Percentiles rank a stretch among this genome's conserved stretches.
Evolutionary conservation across 1,140 invertebrate genomes (phyloP).

Genomic region (Drosophila nigrodunni): DNA sequence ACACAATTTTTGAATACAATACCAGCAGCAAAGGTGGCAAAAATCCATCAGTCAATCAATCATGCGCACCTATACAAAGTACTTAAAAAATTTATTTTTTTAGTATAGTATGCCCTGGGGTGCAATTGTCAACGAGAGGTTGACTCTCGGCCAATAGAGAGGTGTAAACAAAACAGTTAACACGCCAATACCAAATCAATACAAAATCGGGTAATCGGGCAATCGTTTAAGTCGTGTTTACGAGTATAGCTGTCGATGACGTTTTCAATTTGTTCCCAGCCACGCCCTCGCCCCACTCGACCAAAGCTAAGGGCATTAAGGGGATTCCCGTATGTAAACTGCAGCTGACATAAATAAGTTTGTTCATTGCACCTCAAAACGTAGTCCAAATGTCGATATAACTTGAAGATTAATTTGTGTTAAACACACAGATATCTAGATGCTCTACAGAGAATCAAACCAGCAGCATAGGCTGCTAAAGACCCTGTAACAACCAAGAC

Average conservation of each 20-base stretch:
- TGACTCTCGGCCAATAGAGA: constrained; percentile 20
- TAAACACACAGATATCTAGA: too few relatives aligned
- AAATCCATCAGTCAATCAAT: neutral
- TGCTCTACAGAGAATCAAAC: too few relatives aligned
- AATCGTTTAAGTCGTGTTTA: constrained; percentile 13
- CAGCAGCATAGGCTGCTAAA: too few relatives aligned
- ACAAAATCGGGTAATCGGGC: constrained; percentile 28
- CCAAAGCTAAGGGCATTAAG: neutral
- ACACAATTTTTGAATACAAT: neutral
- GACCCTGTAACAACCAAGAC: too few relatives aligned
- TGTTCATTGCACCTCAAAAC: constrained; percentile 26
- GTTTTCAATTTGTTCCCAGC: constrained; percentile 13
- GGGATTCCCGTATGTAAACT: neutral
- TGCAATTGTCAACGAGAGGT: neutral
- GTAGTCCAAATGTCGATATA: constrained; percentile 35
- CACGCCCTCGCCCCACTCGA: neutral
- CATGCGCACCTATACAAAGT: constrained; percentile 12
- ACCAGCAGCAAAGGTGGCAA: neutral
- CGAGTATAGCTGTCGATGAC: constrained; percentile 8
- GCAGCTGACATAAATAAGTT: constrained; percentile 4
- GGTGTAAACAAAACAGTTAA: constrained; percentile 37
- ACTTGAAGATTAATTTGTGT: too few relatives aligned
- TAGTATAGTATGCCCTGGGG: constrained; percentile 9
- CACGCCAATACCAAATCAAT: constrained; percentile 43
- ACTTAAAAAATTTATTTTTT: neutral